Base-by-base conservation (phyloP, 2,888 invertebrate genomes). In the Agrochola macilenta region DNA sequence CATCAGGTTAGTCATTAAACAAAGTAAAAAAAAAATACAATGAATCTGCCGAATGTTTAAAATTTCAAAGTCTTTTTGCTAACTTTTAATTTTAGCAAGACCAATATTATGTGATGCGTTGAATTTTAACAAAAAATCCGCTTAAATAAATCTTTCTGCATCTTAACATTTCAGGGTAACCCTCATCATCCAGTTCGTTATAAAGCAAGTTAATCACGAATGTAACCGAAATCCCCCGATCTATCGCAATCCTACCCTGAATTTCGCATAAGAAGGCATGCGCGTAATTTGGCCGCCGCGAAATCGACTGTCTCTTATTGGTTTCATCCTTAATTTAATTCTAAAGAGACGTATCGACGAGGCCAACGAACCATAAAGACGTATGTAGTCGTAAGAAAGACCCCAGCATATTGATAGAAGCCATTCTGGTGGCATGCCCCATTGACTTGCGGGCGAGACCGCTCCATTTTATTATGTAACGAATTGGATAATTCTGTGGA, bases 271-370 rank as follows among this genome's bases (percentile, higher is more conserved):
- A 82, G 84, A 82, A 87, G 85, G 83, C 87, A 87, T 87, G 88
- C 89, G 88, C 85, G 90, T 91, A 93, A 93, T 93, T 93, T 92
- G 88, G 89, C 88, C 88, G 83, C 90, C 89, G 85, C 89, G 90
- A 91, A 93, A 92, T 93, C 93, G 92, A 79, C 89, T 86, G 81
- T 92, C 90, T 91, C 86, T 60, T 85, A 92, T 94, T 92, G 95
- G 95, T 93, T 95, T 95, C 93, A 94, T 93, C 93, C 95, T 92
- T 94, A 95, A 95, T 96, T 96, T 95, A 95, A 95, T 95, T 94
- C 92, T 93, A 94, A 94, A 93, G 93, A 95, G 93, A 95, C 92
- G 91, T 93, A 96, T 95, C 88, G 94, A 91, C 88, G 91, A 88
- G 91, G 80, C 90, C 94, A 93, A 82, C 90, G 93, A 93, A 89